Evolutionary conservation across 2,113 vertebrate species (phyloP).

Genomic region (Leptosomus discolor): DNA sequence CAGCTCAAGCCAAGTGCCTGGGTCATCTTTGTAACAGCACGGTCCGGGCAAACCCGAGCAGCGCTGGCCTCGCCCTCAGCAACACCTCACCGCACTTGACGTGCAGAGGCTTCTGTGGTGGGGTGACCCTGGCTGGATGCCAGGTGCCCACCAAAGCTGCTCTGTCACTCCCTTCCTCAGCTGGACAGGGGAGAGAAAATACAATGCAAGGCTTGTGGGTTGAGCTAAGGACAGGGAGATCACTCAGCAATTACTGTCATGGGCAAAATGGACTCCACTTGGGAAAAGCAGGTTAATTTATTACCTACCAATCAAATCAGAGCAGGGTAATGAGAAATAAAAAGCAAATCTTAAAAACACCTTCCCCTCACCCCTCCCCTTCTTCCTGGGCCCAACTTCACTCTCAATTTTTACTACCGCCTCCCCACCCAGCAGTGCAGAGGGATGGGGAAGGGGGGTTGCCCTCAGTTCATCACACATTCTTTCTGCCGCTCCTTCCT

Average conservation of each 20-base stretch:
- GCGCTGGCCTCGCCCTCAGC: accelerated
- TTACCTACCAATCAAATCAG: neutral
- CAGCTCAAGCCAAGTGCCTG: accelerated
- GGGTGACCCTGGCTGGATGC: neutral
- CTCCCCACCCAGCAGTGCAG: too few species aligned
- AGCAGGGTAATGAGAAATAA: neutral
- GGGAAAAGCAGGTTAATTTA: neutral
- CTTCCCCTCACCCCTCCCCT: too few species aligned
- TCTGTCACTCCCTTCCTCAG: neutral
- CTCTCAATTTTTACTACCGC: too few species aligned
- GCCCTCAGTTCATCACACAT: too few species aligned
- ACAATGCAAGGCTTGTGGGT: too few species aligned
- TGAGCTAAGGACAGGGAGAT: neutral
- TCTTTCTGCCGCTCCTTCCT: too few species aligned
- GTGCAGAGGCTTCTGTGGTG: too few species aligned
- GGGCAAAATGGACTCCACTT: neutral
- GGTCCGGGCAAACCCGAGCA: neutral
- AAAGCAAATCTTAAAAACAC: too few species aligned
- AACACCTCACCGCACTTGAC: neutral
- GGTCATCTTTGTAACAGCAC: accelerated
- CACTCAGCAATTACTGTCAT: neutral
- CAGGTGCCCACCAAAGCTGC: neutral
- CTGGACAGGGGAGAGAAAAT: neutral
- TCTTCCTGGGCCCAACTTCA: too few species aligned
- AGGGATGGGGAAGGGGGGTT: too few species aligned